phyloP scores from a whole-genome alignment of 2,113 vertebrate genomes.

The Heterotis niloticus region DNA sequence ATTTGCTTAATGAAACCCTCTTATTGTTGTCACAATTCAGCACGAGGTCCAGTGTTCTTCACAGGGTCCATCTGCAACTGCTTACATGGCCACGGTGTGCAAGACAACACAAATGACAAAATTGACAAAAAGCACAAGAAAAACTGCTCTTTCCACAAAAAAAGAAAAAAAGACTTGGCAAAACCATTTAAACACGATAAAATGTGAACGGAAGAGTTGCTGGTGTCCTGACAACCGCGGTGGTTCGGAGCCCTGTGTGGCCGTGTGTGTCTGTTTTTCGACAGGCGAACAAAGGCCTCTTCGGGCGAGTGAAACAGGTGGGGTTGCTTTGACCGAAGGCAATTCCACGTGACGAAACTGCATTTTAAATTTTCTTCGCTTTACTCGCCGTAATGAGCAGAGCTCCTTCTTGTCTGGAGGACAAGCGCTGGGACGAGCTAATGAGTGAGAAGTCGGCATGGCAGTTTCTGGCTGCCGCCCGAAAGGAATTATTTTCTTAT shows the following conservation, averaged over 20 bases:
- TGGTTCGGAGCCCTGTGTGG: constrained; percentile 7
- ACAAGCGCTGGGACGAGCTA: constrained; percentile 43
- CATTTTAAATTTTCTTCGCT: constrained; percentile 43
- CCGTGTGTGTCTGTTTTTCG: constrained; percentile 29
- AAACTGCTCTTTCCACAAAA: not conserved
- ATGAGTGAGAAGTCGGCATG: constrained; percentile 41
- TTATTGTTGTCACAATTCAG: too few species aligned
- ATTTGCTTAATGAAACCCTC: too few species aligned
- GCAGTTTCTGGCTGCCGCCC: constrained; percentile 40
- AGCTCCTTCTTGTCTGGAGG: constrained; percentile 32
- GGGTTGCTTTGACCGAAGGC: constrained; percentile 34
- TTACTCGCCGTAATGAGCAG: constrained; percentile 34
- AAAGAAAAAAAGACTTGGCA: not conserved
- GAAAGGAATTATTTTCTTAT: constrained; percentile 63
- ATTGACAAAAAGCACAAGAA: not conserved
- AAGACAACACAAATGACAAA: too few species aligned
- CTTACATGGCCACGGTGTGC: too few species aligned
- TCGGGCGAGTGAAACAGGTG: constrained; percentile 21
- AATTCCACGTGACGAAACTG: constrained; percentile 34
- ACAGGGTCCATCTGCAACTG: too few species aligned
- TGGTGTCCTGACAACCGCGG: constrained; percentile 26
- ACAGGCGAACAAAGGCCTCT: constrained; percentile 14
- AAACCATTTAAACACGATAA: constrained; percentile 39
- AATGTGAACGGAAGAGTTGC: constrained; percentile 35
- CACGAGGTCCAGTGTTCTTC: too few species aligned